Evolutionary conservation across 2,888 invertebrate species (phyloP), one percentile per base, ranked within the genome.

Genomic region (Callosobruchus maculatus): DNA sequence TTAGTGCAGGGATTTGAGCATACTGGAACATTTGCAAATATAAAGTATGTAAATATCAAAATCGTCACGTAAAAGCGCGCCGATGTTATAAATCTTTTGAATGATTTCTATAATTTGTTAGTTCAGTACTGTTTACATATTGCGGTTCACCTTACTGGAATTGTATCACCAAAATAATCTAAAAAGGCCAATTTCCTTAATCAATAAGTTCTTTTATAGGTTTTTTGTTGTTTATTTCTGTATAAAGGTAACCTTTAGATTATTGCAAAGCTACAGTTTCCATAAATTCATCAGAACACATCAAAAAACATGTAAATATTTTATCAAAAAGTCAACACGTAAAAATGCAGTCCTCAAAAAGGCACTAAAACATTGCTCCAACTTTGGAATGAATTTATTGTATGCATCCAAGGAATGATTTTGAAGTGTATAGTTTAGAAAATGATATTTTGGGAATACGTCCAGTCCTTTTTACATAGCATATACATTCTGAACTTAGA

Each of bases 301-400:
- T 26, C 7, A 26, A 26, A 49, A 49, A 49, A 49, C 49, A 49
- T 68, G 68, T 68, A 68, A 68, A 68, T 68, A 68, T 68, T 71
- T 73, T 76, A 76, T 74, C 71, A 74, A 74, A 74, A 76, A 74
- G 72, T 74, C 71, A 75, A 75, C 75, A 72, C 70, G 49, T 73
- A 76, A 70, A 74, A 74, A 67, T 68, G 71, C 70, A 68, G 70
- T 73, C 72, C 70, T 68, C 72, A 70, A 68, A 67, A 77, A 78
- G 78, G 77, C 77, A 78, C 77, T 21, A 68, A 73, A 70, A 49
- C 74, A 74, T 77, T 75, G 73, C 70, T 74, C 67, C 70, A 21
- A n/a, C 20, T 71, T 21, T 49, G 49, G 49, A 49, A 7, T 49
- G 49, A 49, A 49, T 49, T 49, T 49, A 49, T 49, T 49, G 13